These are phyloP conservation scores for Criorhina ranunculi DNA, from an alignment of 2,888 invertebrate species.

Conservation along the genomic window DNA sequence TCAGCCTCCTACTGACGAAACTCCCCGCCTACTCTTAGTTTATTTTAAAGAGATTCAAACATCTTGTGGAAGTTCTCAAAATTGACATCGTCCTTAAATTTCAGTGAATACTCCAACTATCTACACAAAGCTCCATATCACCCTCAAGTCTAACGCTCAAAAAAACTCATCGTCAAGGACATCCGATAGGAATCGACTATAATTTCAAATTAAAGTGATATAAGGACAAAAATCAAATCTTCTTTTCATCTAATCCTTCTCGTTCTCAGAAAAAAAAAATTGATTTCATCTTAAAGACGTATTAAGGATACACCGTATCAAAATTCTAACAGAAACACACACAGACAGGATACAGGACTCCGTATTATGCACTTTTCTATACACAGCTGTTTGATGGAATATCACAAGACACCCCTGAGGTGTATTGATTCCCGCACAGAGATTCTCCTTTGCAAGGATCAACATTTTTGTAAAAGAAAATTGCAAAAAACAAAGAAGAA, in stretches of 20 bases:
- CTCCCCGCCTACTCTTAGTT: too few relatives aligned
- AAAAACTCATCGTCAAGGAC: neutral
- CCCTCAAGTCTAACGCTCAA: neutral
- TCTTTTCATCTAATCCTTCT: conserved; percentile 6
- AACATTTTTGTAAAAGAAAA: neutral
- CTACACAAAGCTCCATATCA: neutral
- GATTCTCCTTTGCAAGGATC: neutral
- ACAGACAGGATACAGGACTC: neutral
- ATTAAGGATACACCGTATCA: conserved; percentile 14
- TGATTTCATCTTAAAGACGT: conserved; percentile 26
- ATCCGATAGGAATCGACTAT: neutral
- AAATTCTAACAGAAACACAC: conserved; percentile 13
- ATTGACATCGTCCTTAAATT: too few relatives aligned
- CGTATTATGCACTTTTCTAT: conserved; percentile 2
- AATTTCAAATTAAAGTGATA: neutral
- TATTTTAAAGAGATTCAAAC: too few relatives aligned
- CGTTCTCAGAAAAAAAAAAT: conserved; percentile 8
- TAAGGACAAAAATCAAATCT: neutral
- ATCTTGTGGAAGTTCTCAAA: too few relatives aligned
- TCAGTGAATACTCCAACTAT: too few relatives aligned
- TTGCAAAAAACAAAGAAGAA: neutral
- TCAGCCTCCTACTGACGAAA: too few relatives aligned
- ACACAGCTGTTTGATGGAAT: conserved; percentile 4
- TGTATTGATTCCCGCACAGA: conserved; percentile 32
- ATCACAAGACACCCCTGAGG: conserved; percentile 15